These are phyloP conservation scores for Eristalis arbustorum DNA, from an alignment of 2,888 invertebrate species.

Conservation along the genomic window DNA sequence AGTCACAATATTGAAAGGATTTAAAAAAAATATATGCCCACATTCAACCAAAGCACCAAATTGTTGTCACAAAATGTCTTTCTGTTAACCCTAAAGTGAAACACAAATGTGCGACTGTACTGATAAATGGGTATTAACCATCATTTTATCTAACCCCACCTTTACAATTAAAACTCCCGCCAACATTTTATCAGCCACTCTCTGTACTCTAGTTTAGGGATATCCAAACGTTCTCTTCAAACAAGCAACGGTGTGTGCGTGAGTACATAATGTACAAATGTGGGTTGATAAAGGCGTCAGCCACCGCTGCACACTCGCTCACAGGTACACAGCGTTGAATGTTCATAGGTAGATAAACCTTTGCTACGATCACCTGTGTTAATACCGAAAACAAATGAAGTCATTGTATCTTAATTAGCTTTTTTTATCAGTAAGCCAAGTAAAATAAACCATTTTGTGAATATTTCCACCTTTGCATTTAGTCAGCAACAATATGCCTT, in stretches of 20 bases:
- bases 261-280: not conserved
- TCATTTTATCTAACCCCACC: slow-evolving; percentile 2
- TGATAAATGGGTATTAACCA: not conserved
- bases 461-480: slow-evolving; percentile 9
- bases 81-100: not conserved
- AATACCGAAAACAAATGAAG: slow-evolving; percentile 38
- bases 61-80: not conserved
- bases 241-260: not conserved
- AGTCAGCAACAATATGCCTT: slow-evolving; percentile 8
- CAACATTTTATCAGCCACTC: not conserved
- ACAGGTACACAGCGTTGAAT: not conserved
- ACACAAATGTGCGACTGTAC: not conserved
- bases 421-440: slow-evolving; percentile 53
- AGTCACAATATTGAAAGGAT: not conserved
- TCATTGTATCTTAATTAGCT: slow-evolving; percentile 68
- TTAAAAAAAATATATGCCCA: not conserved
- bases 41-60: not conserved
- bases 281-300: not conserved
- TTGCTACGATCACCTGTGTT: slow-evolving; percentile 44
- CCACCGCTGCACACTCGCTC: not conserved
- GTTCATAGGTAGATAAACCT: not conserved
- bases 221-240: not conserved
- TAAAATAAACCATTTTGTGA: slow-evolving; percentile 55
- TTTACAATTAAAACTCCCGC: not conserved
- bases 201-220: not conserved